Percentiles rank a stretch among this genome's conserved stretches.
These are phyloP conservation scores for Pogoniulus pusillus DNA, from an alignment of 2,797 vertebrate species.

Conservation along the genomic window DNA sequence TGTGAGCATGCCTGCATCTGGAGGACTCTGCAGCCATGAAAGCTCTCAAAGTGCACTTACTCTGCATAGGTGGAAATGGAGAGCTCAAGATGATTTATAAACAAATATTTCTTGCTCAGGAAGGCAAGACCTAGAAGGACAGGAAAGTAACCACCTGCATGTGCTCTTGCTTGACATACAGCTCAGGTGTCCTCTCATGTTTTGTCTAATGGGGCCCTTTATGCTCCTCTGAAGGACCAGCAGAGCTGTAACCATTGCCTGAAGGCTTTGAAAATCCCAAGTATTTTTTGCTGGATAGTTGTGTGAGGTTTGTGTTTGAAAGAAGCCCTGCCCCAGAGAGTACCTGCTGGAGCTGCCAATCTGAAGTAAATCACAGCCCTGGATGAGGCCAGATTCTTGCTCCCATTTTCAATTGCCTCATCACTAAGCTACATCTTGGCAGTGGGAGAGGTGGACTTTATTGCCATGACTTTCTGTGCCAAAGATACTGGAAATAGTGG, in stretches of 20 bases:
- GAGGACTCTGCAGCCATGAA: not conserved
- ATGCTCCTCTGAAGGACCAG: not conserved
- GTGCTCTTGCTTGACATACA: not conserved
- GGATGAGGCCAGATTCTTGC: not conserved
- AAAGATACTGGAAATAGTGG: not conserved
- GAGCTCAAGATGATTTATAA: not conserved
- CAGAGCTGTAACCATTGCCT: not conserved
- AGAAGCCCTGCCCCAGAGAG: not conserved
- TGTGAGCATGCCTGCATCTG: not conserved
- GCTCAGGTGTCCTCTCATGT: not conserved
- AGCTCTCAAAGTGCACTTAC: not conserved
- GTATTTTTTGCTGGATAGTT: not conserved
- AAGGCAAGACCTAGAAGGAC: not conserved
- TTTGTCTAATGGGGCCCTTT: not conserved
- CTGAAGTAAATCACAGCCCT: slow-evolving; percentile 22
- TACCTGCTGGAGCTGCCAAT: slow-evolving; percentile 16
- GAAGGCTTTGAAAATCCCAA: not conserved
- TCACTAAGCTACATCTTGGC: not conserved
- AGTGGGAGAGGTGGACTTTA: not conserved
- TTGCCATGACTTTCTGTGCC: accelerated
- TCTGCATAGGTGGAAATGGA: not conserved
- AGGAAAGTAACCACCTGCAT: not conserved
- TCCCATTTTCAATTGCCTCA: not conserved
- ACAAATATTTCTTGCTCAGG: not conserved
- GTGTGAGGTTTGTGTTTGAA: not conserved